phyloP scores from a whole-genome alignment of 2,888 invertebrate genomes.

The Latrodectus hesperus region DNA sequence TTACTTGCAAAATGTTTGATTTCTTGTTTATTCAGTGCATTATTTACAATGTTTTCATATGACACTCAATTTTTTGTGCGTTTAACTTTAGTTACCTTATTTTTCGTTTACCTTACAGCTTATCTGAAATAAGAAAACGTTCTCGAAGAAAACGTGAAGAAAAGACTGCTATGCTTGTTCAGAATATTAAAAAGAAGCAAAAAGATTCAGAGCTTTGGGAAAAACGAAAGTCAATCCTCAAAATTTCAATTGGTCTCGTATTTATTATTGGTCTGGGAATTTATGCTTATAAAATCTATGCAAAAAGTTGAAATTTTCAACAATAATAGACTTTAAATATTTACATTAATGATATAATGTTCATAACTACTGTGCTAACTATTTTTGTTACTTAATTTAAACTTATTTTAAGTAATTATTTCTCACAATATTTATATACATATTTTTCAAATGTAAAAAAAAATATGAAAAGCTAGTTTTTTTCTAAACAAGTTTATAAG shows the following conservation, averaged over 20 bases:
- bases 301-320: constrained; percentile 58
- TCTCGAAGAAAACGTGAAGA: constrained; percentile 68
- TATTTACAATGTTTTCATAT: too few relatives aligned
- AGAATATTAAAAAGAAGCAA: constrained; percentile 70
- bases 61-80: too few relatives aligned
- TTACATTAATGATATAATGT: constrained; percentile 2
- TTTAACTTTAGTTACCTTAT: too few relatives aligned
- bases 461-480: too few relatives aligned
- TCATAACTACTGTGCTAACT: constrained; percentile 25
- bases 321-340: background rate
- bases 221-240: constrained; percentile 70
- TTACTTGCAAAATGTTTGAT: too few relatives aligned
- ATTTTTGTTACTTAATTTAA: constrained; percentile 55
- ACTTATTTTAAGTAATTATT: constrained; percentile 15
- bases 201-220: constrained; percentile 70
- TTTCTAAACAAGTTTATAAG: too few relatives aligned
- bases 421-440: too few relatives aligned
- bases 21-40: too few relatives aligned
- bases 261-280: constrained; percentile 70
- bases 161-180: constrained; percentile 67
- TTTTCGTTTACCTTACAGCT: constrained; percentile 48
- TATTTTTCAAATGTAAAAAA: too few relatives aligned
- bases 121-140: constrained; percentile 70
- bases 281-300: constrained; percentile 70
- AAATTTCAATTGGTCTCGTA: constrained; percentile 70